These are phyloP conservation scores for Diachasma alloeum DNA, from an alignment of 1,140 invertebrate species.

Conservation along the genomic window DNA sequence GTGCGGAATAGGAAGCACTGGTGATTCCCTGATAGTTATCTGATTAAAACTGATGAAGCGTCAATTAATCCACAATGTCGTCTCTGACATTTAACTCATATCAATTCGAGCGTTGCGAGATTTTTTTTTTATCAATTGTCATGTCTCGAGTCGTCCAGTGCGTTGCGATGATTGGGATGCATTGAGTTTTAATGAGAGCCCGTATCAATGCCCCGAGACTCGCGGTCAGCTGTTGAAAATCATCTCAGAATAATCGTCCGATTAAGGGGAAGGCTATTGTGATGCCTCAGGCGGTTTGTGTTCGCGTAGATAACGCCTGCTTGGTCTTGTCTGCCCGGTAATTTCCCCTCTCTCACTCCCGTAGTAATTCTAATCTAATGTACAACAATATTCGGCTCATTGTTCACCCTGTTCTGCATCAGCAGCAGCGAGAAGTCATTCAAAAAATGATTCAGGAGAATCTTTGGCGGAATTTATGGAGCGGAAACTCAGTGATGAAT, in stretches of 20 bases:
- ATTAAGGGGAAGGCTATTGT: conserved; percentile 48
- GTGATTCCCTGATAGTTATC: not conserved
- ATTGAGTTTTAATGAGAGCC: not conserved
- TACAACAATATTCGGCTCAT: conserved; percentile 12
- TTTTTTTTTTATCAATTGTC: not conserved
- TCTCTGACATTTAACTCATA: not conserved
- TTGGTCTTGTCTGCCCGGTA: not conserved
- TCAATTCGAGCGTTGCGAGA: not conserved
- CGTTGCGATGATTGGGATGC: not conserved
- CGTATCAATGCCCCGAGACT: not conserved
- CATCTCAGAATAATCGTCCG: conserved; percentile 57
- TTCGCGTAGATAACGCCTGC: not conserved
- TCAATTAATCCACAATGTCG: not conserved
- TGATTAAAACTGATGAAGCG: not conserved
- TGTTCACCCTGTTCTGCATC: not conserved
- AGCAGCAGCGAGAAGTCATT: not conserved
- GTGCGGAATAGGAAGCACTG: not conserved
- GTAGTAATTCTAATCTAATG: not conserved
- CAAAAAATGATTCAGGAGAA: not conserved
- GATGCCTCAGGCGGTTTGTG: not conserved
- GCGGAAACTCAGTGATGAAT: not conserved
- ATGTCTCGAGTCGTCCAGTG: not conserved
- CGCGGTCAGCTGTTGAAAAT: conserved; percentile 43
- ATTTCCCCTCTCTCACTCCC: not conserved
- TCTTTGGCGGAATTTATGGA: not conserved